Evolutionary conservation across 1,140 invertebrate species (phyloP), one percentile per base, ranked within the genome.

Genomic region (Chelonus insularis): DNA sequence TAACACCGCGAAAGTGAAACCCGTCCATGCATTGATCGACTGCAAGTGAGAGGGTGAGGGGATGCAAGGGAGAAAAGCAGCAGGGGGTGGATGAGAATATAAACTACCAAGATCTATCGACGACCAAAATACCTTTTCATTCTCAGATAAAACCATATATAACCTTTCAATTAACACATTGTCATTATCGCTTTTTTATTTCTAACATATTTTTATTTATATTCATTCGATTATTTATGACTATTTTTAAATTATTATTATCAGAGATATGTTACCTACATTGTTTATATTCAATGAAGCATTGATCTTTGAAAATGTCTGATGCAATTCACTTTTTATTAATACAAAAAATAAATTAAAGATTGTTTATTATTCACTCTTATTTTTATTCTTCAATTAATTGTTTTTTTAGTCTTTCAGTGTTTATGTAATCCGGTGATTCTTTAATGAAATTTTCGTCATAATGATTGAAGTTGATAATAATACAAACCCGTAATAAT

Each of bases 1-100:
- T 77, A 77, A 78, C 76, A 77, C 68, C 68, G 73, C 76, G 79
- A 81, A 81, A 81, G 79, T 81, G 79, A 81, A 81, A 81, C 77
- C 78, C 77, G 76, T 75, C 76, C 71, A 74, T 76, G 79, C 79
- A 81, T 81, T 80, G 79, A 81, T 81, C 79, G 79, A 76, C 76
- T 78, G 75, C 77, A 76, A 71, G 73, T 68, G 68, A 51, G 74
- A 69, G 70, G 65, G 68, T 55, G 62, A 56, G 67, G 23, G 32
- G 56, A 61, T 61, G 72, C 39, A 60, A 39, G 43, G 37, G 16
- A 20, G 54, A 20, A 29, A 20, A 59, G 63, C 45, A 59, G 59
- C 52, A 51, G 57, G 69, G 68, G 59, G 52, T 48, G 18, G 37
- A 32, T 52, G 57, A 34, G 56, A 56, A 43, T 58, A 72, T 72